phyloP scores from a whole-genome alignment of 2,797 vertebrate species.

The Notamacropus eugenii region DNA sequence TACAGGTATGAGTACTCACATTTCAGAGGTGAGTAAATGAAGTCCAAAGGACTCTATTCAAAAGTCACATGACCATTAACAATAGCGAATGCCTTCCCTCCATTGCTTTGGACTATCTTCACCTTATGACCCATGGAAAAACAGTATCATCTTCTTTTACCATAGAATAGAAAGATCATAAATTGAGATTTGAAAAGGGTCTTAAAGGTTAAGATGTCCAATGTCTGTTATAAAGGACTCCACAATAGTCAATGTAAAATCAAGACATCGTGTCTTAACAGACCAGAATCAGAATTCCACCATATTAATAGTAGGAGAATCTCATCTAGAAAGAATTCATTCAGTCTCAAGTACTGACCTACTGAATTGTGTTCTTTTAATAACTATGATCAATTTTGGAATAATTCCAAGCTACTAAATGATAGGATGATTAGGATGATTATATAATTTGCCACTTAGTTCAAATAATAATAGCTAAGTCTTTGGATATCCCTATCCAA shows the following conservation, averaged over 20 bases:
- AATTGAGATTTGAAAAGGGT: not conserved
- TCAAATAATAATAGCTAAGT: conserved; percentile 1
- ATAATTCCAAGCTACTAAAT: not conserved
- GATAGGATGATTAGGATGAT: conserved; percentile 7
- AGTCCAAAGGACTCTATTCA: not conserved
- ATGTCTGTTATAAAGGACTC: conserved; percentile 10
- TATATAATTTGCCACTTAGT: not conserved
- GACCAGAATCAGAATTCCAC: not conserved
- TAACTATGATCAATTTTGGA: not conserved
- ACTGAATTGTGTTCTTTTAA: not conserved
- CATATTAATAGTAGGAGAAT: not conserved
- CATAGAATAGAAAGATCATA: not conserved
- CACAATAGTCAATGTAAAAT: not conserved
- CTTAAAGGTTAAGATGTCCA: not conserved
- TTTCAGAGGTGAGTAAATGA: not conserved
- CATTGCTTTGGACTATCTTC: not conserved
- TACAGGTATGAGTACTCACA: not conserved
- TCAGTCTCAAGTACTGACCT: not conserved
- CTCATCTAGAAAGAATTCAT: not conserved
- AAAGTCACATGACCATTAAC: not conserved
- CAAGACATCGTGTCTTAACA: not conserved
- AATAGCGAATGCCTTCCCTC: not conserved
- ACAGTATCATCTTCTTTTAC: not conserved
- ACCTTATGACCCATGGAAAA: not conserved
- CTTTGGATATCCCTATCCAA: not conserved